Conservation (phyloP, 2,113 vertebrate species). For the Antennarius striatus region DNA sequence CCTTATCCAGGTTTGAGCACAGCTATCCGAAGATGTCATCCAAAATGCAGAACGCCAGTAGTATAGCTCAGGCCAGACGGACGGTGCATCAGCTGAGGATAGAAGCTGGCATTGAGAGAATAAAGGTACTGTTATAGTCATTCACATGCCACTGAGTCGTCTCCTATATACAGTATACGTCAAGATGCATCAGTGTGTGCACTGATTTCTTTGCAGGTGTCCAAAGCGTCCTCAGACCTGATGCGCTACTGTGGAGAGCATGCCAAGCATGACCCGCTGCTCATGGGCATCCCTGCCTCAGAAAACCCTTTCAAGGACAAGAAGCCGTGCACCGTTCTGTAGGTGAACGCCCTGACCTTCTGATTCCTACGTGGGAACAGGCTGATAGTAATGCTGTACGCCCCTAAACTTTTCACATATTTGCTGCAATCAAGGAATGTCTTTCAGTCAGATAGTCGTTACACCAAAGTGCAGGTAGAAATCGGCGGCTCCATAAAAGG, state of each 20-base stretch:
- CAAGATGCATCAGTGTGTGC: not conserved
- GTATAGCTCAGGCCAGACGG: constrained; percentile 84
- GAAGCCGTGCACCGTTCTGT: constrained; percentile 90
- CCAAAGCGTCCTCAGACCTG: constrained; percentile 91
- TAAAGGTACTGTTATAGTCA: constrained; percentile 82
- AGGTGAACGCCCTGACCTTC: constrained; percentile 61
- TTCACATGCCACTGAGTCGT: not conserved
- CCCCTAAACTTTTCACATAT: constrained; percentile 4
- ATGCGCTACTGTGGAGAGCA: constrained; percentile 93
- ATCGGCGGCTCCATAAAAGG: not conserved
- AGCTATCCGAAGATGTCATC: constrained; percentile 82
- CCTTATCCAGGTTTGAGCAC: constrained; percentile 30
- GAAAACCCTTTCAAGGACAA: constrained; percentile 98
- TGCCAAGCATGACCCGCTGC: constrained; percentile 88
- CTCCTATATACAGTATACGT: not conserved
- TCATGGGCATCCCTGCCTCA: constrained; percentile 89
- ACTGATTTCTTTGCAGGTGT: constrained; percentile 78
- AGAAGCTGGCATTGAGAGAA: constrained; percentile 90
- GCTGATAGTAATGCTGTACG: not conserved
- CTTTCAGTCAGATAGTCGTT: not conserved
- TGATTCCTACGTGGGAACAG: constrained; percentile 7
- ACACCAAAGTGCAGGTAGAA: constrained; percentile 33
- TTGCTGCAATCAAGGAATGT: constrained; percentile 11
- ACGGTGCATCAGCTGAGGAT: constrained; percentile 88
- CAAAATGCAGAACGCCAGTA: constrained; percentile 86